A percentile compares a stretch with the other conserved stretches of the same genome.
Evolutionary conservation across 2,888 invertebrate species (phyloP).

Genomic region (Megaustenia siamemsis): DNA sequence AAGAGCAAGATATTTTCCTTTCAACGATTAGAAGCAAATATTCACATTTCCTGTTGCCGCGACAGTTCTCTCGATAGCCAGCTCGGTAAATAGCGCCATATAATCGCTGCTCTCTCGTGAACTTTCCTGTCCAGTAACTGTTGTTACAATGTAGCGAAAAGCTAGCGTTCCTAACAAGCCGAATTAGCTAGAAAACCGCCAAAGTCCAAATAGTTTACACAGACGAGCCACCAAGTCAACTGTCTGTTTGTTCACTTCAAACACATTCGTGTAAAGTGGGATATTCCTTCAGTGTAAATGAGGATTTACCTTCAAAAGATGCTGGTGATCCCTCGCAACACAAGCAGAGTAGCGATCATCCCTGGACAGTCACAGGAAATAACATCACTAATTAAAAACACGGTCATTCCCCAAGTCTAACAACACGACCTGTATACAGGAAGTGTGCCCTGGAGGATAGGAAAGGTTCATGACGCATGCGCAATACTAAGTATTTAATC

Average conservation of each 20-base stretch:
- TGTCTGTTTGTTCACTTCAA: slow-evolving; percentile 55
- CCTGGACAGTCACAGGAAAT: slow-evolving; percentile 40
- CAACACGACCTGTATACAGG: slow-evolving; percentile 6
- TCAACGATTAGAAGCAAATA: slow-evolving; percentile 31
- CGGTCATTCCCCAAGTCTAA: not conserved
- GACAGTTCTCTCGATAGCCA: not conserved
- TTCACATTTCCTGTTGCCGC: slow-evolving; percentile 42
- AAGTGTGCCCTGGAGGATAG: not conserved
- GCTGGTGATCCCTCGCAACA: slow-evolving; percentile 28
- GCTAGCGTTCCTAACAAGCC: slow-evolving; percentile 43
- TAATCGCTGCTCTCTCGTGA: slow-evolving; percentile 25
- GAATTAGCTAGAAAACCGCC: slow-evolving; percentile 52
- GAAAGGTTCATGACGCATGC: not conserved
- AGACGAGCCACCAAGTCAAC: slow-evolving; percentile 50
- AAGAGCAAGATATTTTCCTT: not conserved
- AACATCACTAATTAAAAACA: slow-evolving; percentile 41
- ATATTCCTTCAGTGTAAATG: slow-evolving; percentile 41
- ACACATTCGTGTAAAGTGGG: slow-evolving; percentile 48
- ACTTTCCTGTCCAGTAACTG: slow-evolving; percentile 22
- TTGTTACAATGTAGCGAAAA: slow-evolving; percentile 37
- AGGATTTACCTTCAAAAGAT: slow-evolving; percentile 44
- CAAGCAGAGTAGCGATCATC: slow-evolving; percentile 10
- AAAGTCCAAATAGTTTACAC: slow-evolving; percentile 57
- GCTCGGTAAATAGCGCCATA: slow-evolving; percentile 19
- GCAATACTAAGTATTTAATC: not conserved